phyloP scores from a whole-genome alignment of 2,888 invertebrate species.

The Monoplex corrugatus region DNA sequence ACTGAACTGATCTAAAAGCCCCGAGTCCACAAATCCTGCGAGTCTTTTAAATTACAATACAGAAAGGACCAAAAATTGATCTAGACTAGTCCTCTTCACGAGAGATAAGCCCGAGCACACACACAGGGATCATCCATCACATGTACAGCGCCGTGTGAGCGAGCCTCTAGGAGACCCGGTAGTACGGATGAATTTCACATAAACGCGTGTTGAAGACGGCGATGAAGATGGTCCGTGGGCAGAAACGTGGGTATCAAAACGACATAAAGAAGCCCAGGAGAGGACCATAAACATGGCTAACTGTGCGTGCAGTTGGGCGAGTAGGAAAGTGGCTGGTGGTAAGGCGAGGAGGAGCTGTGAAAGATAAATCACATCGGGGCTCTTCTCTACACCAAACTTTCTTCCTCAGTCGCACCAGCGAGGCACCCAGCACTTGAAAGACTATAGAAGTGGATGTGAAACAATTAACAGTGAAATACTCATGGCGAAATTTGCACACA shows the following conservation, averaged over 20 bases:
- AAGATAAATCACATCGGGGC: neutral
- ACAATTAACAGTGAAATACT: too few relatives aligned
- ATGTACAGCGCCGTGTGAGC: neutral
- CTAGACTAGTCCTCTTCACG: too few relatives aligned
- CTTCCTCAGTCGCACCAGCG: neutral
- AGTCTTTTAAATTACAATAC: too few relatives aligned
- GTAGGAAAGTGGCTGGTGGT: neutral
- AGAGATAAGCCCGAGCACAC: too few relatives aligned
- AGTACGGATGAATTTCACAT: slow-evolving; percentile 17
- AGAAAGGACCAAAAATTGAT: too few relatives aligned
- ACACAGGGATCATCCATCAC: too few relatives aligned
- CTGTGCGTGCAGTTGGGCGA: neutral
- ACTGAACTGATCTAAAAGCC: too few relatives aligned
- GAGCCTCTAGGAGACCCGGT: neutral
- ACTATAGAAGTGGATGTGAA: too few relatives aligned
- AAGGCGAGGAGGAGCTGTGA: too few relatives aligned
- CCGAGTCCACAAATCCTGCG: too few relatives aligned
- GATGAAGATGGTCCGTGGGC: neutral
- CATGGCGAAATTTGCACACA: too few relatives aligned
- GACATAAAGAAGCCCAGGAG: neutral
- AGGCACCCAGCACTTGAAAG: neutral
- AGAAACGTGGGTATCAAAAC: slow-evolving; percentile 3
- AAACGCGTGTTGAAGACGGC: slow-evolving; percentile 19
- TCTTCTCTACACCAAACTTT: too few relatives aligned
- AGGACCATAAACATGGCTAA: neutral